Percentiles rank a stretch among this genome's conserved stretches.
These are phyloP conservation scores for Geodia barretti DNA, from an alignment of 37 sponge, comb jelly and placozoan species.

Conservation along the genomic window DNA sequence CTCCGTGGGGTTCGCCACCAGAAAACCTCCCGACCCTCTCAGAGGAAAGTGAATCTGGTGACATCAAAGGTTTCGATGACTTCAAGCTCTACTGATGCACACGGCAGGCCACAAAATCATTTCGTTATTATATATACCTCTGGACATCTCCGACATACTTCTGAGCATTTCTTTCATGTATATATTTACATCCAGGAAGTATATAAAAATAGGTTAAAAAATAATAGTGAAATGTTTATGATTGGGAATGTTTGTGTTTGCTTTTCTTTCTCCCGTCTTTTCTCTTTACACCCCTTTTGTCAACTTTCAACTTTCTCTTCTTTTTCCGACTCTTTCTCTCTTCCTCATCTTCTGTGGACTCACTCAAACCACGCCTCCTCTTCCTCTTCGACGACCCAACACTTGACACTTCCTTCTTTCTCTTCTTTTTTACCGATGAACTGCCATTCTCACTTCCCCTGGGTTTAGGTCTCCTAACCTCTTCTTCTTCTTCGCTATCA, in stretches of 20 bases:
- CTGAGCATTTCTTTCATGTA: neutral
- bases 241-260: neutral
- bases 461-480: neutral
- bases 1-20: neutral
- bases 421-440: neutral
- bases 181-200: neutral
- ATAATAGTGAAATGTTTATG: neutral
- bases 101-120: neutral
- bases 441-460: neutral
- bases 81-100: slow-evolving; percentile 68
- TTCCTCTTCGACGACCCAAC: neutral
- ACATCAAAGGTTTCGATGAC: slow-evolving; percentile 64
- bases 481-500: slow-evolving; percentile 20
- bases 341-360: slow-evolving; percentile 1
- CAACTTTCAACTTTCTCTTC: neutral
- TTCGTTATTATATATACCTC: neutral
- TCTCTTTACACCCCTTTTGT: neutral
- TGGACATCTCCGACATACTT: neutral
- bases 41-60: slow-evolving; percentile 4
- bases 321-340: neutral
- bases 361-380: neutral
- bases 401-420: neutral
- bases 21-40: neutral
- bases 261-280: neutral
- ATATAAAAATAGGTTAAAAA: neutral